phyloP scores from a whole-genome alignment of 2,113 vertebrate species.

The Rhynchomys soricoides region DNA sequence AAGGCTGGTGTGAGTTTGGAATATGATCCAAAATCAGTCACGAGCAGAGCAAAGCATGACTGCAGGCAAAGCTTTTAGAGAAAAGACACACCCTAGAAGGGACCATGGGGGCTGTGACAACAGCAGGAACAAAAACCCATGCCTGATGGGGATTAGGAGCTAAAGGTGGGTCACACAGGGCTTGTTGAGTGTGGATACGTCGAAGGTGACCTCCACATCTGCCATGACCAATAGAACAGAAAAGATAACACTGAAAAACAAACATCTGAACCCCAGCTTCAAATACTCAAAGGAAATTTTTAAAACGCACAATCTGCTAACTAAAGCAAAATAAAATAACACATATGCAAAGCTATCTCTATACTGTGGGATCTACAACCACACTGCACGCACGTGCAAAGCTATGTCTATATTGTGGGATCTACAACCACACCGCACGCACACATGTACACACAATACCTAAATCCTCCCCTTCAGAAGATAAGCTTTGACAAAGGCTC shows the following conservation, averaged over 20 bases:
- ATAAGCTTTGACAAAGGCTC: not conserved
- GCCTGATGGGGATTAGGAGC: not conserved
- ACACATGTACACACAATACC: not conserved
- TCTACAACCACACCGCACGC: not conserved
- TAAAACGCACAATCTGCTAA: not conserved
- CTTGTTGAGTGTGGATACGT: not conserved
- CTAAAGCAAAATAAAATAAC: not conserved
- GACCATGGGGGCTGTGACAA: not conserved
- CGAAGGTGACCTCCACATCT: not conserved
- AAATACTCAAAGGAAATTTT: not conserved
- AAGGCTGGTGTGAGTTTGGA: not conserved
- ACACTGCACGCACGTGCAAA: not conserved
- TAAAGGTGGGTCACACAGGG: not conserved
- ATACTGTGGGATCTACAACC: not conserved
- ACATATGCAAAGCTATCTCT: not conserved
- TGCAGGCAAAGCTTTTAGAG: not conserved
- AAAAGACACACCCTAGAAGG: not conserved
- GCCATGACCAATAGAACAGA: not conserved
- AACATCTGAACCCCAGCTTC: not conserved
- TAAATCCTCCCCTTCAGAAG: constrained; percentile 10
- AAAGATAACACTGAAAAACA: not conserved
- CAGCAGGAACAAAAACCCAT: not conserved
- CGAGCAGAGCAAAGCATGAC: not conserved
- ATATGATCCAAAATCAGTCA: not conserved
- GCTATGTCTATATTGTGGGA: not conserved